Evolutionary conservation across 2,113 vertebrate species (phyloP).

Genomic region (Azemiops feae): DNA sequence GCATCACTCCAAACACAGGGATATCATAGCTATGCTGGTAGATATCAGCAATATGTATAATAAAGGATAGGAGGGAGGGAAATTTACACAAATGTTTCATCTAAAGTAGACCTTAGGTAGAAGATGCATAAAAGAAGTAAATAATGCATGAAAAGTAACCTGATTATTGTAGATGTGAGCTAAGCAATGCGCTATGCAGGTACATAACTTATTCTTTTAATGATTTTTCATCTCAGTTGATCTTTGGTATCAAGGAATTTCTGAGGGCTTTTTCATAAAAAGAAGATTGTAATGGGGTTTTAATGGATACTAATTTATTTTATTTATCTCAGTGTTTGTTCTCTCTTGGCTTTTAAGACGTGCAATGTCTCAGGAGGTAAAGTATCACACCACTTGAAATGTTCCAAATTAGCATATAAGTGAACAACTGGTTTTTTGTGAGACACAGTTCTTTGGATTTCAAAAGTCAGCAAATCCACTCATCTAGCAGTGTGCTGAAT

Average conservation of each 20-base stretch:
- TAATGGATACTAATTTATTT: slow-evolving; percentile 23
- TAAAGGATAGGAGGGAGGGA: neutral
- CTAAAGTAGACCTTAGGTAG: neutral
- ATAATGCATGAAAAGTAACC: slow-evolving; percentile 1
- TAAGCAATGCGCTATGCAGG: neutral
- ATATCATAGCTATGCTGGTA: neutral
- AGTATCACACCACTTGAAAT: neutral
- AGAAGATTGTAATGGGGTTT: neutral
- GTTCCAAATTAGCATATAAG: neutral
- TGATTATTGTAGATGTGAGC: neutral
- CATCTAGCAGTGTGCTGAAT: neutral
- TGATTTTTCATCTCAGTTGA: neutral
- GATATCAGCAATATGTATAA: neutral
- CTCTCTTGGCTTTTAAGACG: slow-evolving; percentile 4
- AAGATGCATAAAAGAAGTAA: neutral
- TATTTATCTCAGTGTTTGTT: slow-evolving; percentile 9
- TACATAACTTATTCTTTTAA: neutral
- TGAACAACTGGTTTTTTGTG: neutral
- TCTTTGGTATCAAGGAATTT: slow-evolving; percentile 12
- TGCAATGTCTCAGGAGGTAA: neutral
- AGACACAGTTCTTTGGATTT: neutral
- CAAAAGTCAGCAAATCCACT: slow-evolving; percentile 12
- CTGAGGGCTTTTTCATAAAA: neutral
- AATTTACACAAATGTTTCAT: neutral
- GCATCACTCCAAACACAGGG: neutral